Conservation (phyloP, 2,113 vertebrate species). For the Lepus europaeus region DNA sequence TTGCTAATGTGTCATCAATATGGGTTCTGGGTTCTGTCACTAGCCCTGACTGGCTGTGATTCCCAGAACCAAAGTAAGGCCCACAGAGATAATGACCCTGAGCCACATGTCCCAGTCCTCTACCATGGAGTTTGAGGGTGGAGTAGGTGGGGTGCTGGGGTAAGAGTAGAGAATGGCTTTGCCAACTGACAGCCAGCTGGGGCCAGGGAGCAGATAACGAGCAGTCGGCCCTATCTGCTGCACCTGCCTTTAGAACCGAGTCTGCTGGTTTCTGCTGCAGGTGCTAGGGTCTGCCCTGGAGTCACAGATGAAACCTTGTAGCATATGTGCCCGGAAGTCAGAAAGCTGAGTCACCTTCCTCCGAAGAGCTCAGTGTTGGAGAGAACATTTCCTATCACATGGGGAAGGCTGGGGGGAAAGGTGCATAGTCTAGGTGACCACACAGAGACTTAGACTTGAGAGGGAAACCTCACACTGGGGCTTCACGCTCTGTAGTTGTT, state of each 20-base stretch:
- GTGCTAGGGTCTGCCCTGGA: neutral
- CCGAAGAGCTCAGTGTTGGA: neutral
- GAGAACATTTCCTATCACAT: rapidly evolving
- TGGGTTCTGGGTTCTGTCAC: neutral
- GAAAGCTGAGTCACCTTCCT: neutral
- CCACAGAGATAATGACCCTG: neutral
- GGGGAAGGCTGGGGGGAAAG: neutral
- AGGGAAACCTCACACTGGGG: neutral
- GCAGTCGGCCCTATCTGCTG: neutral
- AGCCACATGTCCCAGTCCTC: neutral
- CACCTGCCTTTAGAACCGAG: neutral
- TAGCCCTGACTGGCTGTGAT: neutral
- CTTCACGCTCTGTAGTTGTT: neutral
- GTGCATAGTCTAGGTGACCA: rapidly evolving
- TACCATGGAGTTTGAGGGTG: neutral
- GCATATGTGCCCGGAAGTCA: neutral
- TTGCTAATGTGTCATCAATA: neutral
- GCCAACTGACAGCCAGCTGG: neutral
- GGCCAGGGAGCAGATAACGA: neutral
- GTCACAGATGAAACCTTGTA: neutral
- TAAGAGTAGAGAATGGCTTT: neutral
- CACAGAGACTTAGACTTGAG: rapidly evolving
- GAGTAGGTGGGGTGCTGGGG: neutral
- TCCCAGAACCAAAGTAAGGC: neutral
- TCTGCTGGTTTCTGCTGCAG: neutral